These are phyloP conservation scores for Bucorvus abyssinicus DNA, from an alignment of 2,797 vertebrate genomes.

Conservation along the genomic window DNA sequence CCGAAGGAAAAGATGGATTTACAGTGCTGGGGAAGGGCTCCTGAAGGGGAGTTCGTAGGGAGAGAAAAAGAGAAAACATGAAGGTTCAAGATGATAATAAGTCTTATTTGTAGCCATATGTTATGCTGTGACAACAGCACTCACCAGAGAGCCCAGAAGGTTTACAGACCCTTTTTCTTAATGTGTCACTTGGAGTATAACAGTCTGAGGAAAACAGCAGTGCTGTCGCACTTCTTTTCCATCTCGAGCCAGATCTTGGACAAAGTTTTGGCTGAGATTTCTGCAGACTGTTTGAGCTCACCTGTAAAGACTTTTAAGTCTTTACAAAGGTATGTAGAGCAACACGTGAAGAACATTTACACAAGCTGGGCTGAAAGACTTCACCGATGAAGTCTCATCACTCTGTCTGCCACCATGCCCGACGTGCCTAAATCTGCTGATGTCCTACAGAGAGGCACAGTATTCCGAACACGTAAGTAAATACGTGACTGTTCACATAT, in stretches of 20 bases:
- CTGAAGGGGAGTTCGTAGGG: not conserved
- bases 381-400: not conserved
- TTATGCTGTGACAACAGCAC: not conserved
- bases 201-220: not conserved
- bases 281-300: not conserved
- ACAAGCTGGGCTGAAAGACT: not conserved
- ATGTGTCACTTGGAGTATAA: no score
- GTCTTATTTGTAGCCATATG: not conserved
- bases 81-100: not conserved
- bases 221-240: not conserved
- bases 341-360: not conserved
- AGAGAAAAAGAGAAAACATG: not conserved
- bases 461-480: not conserved
- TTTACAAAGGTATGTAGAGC: not conserved
- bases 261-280: not conserved
- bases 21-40: not conserved
- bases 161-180: not conserved
- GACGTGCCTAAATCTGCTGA: not conserved
- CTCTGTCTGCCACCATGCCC: not conserved
- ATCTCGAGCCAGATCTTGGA: not conserved
- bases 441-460: not conserved
- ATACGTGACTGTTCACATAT: no score
- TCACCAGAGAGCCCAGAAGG: not conserved
- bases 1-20: not conserved
- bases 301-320: not conserved